phyloP scores from a whole-genome alignment of 2,888 invertebrate genomes.

The Lasioglossum calceatum region DNA sequence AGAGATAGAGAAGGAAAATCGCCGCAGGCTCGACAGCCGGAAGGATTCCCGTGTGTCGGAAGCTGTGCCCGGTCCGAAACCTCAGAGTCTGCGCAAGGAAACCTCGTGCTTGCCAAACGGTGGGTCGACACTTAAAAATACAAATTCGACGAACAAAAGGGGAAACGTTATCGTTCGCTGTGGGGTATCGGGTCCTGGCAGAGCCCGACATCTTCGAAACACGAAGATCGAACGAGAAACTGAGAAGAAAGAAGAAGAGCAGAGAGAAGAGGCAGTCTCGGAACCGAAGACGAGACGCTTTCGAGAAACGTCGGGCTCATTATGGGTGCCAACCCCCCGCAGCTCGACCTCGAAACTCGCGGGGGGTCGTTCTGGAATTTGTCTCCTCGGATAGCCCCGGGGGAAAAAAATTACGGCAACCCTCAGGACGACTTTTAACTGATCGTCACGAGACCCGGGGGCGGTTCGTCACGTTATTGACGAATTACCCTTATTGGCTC shows the following conservation, averaged over 20 bases:
- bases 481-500: constrained; percentile 32
- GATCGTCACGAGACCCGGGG: constrained; percentile 18
- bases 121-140: constrained; percentile 77
- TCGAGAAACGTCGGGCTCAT: constrained; percentile 78
- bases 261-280: background rate
- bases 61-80: constrained; percentile 64
- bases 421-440: constrained; percentile 34
- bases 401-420: constrained; percentile 33
- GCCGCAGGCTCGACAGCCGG: background rate
- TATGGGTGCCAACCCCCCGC: constrained; percentile 81
- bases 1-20: background rate
- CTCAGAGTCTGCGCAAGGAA: constrained; percentile 60
- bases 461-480: constrained; percentile 47
- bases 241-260: constrained; percentile 20
- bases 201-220: constrained; percentile 17
- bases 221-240: constrained; percentile 46
- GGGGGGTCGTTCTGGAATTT: constrained; percentile 75
- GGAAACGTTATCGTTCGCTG: constrained; percentile 78
- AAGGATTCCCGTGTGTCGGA: constrained; percentile 40
- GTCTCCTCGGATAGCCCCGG: constrained; percentile 51
- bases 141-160: constrained; percentile 81
- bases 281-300: constrained; percentile 62
- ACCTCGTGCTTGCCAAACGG: constrained; percentile 77
- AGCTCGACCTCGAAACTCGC: constrained; percentile 77
- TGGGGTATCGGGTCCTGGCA: constrained; percentile 72